Evolutionary conservation across 2,797 vertebrate species (phyloP).

Genomic region (Epinephelus coioides): DNA sequence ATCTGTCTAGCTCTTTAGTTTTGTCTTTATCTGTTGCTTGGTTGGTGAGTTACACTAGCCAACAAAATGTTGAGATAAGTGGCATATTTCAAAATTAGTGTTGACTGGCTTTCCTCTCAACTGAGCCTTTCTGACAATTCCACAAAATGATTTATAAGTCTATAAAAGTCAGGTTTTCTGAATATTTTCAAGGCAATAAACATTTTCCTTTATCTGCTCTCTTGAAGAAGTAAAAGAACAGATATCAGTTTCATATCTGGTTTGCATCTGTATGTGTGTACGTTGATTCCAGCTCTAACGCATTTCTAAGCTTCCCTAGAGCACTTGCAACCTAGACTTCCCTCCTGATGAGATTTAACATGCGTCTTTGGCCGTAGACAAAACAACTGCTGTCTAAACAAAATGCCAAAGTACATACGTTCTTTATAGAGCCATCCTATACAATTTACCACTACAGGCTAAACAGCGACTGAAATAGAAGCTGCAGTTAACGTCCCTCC

Average conservation of each 20-base stretch:
- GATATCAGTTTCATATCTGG: conserved; percentile 5
- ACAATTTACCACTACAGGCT: conserved; percentile 43
- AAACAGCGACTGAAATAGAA: conserved; percentile 59
- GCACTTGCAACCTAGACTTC: not conserved
- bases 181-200: conserved; percentile 25
- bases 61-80: conserved; percentile 12
- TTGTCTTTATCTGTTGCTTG: not conserved
- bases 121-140: conserved; percentile 13
- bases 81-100: conserved; percentile 17
- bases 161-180: conserved; percentile 30
- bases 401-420: conserved; percentile 28
- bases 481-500: conserved; percentile 42
- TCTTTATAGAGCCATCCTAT: conserved; percentile 21
- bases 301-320: conserved; percentile 15
- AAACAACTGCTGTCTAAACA: conserved; percentile 38
- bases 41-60: not conserved
- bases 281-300: not conserved
- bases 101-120: conserved; percentile 11
- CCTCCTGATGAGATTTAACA: conserved; percentile 28
- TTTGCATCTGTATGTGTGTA: conserved; percentile 5
- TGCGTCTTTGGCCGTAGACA: conserved; percentile 21
- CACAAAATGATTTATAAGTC: conserved; percentile 31
- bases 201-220: conserved; percentile 18
- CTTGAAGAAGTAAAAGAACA: not conserved
- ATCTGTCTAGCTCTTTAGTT: not conserved